Base-by-base conservation (phyloP, 2,797 vertebrate species). In the Eulemur rubriventer region DNA sequence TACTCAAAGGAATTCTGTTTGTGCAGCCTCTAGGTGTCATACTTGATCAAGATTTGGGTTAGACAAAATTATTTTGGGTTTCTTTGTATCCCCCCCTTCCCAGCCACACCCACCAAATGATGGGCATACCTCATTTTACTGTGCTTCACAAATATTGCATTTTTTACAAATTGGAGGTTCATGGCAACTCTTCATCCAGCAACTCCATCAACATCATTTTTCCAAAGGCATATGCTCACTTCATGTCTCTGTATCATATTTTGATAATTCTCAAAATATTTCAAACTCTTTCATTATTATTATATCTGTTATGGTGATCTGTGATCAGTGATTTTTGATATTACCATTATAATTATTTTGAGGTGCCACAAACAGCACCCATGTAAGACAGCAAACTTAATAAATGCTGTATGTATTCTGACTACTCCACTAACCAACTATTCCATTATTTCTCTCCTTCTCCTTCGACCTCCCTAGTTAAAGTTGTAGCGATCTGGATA, bases 11-110 rank as follows among this genome's bases (percentile, higher is more conserved):
- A 89, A 97, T 83, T 81, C 92, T 86, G 84, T 96, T 87, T 81
- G 24, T n/a, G 13, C 13, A 96, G 96, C 98, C 99, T 99, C 98
- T 99, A 99, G 98, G 97, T 98, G 98, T 98, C 99, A 98, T 96
- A 98, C 98, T 98, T 98, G 70, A 97, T 97, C 98, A 97, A 97
- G 0, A 22, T 96, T 98, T 98, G 84, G 65, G 50, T 67, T 97
- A 97, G 67, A 88, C 59, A 61, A 90, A 0, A 0, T 92, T 52
- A 38, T 90, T 76, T 90, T 0, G 84, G 57, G 24, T 35, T 87
- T 97, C 46, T 72, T 67, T 83, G 20, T 65, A 38, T 57, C 48
- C 38, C 14, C 26, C 28, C 20, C 30, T 78, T 67, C 17, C 35
- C 33, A 82, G 30, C n/a, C 89, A 88, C 30, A 70, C 70, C 92